Percentiles rank a stretch among this genome's conserved stretches.
Evolutionary conservation across 2,888 invertebrate genomes (phyloP).

Genomic region (Peribatodes rhomboidaria): DNA sequence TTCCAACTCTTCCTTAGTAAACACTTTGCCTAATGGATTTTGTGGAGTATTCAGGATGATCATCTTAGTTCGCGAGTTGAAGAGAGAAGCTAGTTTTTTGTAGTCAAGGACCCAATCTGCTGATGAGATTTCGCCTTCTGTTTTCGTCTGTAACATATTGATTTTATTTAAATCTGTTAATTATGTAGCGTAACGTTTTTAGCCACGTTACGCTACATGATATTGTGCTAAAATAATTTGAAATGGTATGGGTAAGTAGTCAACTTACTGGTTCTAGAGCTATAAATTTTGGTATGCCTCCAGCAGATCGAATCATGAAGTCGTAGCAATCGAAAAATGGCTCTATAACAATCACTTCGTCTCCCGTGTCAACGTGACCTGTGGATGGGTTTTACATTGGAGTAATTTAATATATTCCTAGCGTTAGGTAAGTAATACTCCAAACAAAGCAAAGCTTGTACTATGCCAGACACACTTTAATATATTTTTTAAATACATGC

Average conservation of each 20-base stretch:
- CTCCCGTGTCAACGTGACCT: conserved; percentile 94
- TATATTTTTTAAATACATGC: too few species aligned
- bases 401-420: too few species aligned
- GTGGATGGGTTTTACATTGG: conserved; percentile 33
- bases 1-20: conserved; percentile 89
- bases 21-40: conserved; percentile 98
- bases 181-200: too few species aligned
- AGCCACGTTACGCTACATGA: too few species aligned
- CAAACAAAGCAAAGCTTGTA: too few species aligned
- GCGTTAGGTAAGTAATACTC: too few species aligned
- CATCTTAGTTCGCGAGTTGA: conserved; percentile 96
- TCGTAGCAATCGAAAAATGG: conserved; percentile 99
- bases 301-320: conserved; percentile 96
- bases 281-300: conserved; percentile 95
- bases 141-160: conserved; percentile 62
- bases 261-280: conserved; percentile 92
- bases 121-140: conserved; percentile 87
- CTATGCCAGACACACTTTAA: too few species aligned
- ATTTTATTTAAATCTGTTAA: neutral
- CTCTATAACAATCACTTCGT: conserved; percentile 98
- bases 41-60: conserved; percentile 99
- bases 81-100: conserved; percentile 91
- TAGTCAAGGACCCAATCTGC: conserved; percentile 96
- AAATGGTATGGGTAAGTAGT: too few species aligned
- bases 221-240: too few species aligned